phyloP scores from a whole-genome alignment of 2,113 vertebrate species.

The Tapirus terrestris region DNA sequence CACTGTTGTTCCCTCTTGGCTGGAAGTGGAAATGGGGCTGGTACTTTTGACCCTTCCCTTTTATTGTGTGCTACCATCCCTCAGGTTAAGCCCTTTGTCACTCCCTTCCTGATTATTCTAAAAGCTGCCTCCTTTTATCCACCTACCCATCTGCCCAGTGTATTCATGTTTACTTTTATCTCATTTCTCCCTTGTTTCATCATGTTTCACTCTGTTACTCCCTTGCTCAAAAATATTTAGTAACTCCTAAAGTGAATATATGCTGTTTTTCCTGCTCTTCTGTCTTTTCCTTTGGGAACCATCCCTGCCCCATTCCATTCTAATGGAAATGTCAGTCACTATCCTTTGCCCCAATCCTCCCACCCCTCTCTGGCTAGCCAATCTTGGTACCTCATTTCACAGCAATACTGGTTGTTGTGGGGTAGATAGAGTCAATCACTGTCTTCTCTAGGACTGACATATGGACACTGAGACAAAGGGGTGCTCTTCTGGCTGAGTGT shows the following conservation, averaged over 20 bases:
- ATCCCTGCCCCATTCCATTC: neutral
- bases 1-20: neutral
- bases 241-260: neutral
- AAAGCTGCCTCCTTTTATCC: neutral
- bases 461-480: neutral
- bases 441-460: neutral
- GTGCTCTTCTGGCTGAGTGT: neutral
- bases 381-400: neutral
- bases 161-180: neutral
- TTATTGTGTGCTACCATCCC: neutral
- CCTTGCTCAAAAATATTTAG: neutral
- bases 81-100: neutral
- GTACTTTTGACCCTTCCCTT: neutral
- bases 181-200: neutral
- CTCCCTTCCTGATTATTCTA: neutral
- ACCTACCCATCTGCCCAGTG: neutral
- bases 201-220: neutral
- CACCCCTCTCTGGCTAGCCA: too few relatives aligned
- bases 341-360: neutral
- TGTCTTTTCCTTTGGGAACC: neutral
- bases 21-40: neutral
- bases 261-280: neutral
- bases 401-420: neutral
- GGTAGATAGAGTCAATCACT: neutral
- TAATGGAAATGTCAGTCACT: neutral